Conservation (phyloP, 35 echinoderm and acorn worm species). For the Ptychodera flava region DNA sequence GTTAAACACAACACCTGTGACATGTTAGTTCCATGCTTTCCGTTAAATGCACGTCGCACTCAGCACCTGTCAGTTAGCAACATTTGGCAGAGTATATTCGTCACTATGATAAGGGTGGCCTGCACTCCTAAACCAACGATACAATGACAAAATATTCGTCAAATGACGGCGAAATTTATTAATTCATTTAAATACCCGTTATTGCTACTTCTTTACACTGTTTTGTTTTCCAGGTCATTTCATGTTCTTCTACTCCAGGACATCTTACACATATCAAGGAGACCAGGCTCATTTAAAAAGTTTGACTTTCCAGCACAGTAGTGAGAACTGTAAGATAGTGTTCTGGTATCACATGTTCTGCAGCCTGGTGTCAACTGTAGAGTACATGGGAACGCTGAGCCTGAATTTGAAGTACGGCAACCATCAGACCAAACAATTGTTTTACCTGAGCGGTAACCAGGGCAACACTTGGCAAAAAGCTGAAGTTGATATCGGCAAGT, state of each 20-base stretch:
- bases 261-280: neutral
- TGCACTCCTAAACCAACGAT: too few species aligned
- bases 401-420: conserved; percentile 4
- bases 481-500: conserved; percentile 22
- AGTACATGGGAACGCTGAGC: conserved; percentile 18
- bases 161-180: too few species aligned
- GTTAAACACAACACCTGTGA: too few species aligned
- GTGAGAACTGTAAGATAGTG: neutral
- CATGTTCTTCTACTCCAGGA: neutral
- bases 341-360: conserved; percentile 46
- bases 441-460: conserved; percentile 5
- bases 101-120: too few species aligned
- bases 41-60: too few species aligned
- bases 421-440: neutral
- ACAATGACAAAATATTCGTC: too few species aligned
- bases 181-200: too few species aligned
- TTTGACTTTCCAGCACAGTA: neutral
- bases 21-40: too few species aligned
- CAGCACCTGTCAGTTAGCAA: too few species aligned
- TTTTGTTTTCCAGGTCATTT: neutral
- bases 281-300: neutral
- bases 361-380: too few species aligned
- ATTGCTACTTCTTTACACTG: too few species aligned
- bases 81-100: too few species aligned
- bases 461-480: conserved; percentile 28